Percentiles rank a stretch among this genome's conserved stretches.
phyloP scores from a whole-genome alignment of 2,113 vertebrate species.

The Platysternon megacephalum region DNA sequence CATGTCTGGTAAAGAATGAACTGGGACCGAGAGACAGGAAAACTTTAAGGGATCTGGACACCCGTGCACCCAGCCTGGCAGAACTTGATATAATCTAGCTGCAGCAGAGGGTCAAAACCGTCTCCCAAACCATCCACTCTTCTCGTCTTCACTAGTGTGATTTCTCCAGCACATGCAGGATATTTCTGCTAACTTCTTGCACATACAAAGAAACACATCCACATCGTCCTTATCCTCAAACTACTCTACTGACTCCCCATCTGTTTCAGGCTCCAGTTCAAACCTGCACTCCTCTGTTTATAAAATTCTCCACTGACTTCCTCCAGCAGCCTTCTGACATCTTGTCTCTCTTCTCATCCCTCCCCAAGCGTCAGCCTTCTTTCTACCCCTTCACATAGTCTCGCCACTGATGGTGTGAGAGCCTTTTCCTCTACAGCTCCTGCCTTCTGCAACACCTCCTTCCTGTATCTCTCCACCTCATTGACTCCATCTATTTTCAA shows the following conservation, averaged over 20 bases:
- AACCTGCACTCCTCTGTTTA: not conserved
- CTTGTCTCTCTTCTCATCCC: not conserved
- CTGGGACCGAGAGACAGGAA: not conserved
- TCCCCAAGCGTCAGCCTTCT: not conserved
- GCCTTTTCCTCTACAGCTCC: not conserved
- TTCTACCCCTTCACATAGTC: not conserved
- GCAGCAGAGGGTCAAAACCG: rapidly evolving
- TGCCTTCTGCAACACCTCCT: not conserved
- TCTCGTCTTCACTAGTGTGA: rapidly evolving
- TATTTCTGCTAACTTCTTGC: not conserved
- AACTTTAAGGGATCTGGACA: not conserved
- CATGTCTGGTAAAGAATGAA: not conserved
- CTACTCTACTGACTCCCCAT: rapidly evolving
- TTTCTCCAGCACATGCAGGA: rapidly evolving
- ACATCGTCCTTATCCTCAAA: not conserved
- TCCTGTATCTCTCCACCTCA: not conserved
- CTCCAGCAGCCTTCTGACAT: not conserved
- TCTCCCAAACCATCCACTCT: rapidly evolving
- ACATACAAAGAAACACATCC: not conserved
- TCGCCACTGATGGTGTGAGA: not conserved
- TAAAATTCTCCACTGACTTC: conserved; percentile 8
- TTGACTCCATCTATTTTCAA: not conserved
- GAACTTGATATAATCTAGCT: not conserved
- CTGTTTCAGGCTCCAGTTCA: conserved; percentile 7
- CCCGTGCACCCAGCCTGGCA: not conserved